Evolutionary conservation across 2,888 invertebrate genomes (phyloP).

Genomic region (Urechis unicinctus): DNA sequence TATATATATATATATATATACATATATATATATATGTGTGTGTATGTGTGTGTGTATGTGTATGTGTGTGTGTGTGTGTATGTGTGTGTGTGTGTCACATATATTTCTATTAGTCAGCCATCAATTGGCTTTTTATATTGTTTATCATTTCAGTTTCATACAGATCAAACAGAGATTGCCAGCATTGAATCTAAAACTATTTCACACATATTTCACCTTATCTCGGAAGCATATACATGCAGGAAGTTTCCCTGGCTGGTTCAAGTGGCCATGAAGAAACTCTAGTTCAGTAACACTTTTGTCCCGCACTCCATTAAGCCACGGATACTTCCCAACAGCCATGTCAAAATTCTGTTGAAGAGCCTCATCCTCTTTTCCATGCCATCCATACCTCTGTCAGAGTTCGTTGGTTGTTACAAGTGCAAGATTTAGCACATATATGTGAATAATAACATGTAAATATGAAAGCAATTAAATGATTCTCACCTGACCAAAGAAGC

Average conservation of each 20-base stretch:
- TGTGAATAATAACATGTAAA: neutral
- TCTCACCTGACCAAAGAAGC: constrained; percentile 41
- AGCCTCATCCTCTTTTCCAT: constrained; percentile 32
- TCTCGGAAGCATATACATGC: constrained; percentile 37
- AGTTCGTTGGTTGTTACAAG: neutral
- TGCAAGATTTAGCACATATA: neutral
- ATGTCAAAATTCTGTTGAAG: constrained; percentile 42
- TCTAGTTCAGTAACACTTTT: constrained; percentile 45
- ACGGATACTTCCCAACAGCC: constrained; percentile 33
- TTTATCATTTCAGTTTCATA: neutral
- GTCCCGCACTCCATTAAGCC: constrained; percentile 33
- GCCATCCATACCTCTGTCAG: constrained; percentile 42
- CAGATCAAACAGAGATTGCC: neutral
- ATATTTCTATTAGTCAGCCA: neutral
- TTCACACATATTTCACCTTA: constrained; percentile 23
- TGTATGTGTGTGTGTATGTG: constrained; percentile 8
- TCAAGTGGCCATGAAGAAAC: constrained; percentile 42
- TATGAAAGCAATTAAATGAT: neutral
- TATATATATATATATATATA: too few species aligned
- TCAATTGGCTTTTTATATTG: neutral
- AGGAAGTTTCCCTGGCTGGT: constrained; percentile 36
- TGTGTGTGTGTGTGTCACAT: neutral
- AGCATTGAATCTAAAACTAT: neutral
- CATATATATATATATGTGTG: constrained; percentile 3
- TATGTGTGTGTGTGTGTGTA: constrained; percentile 3